Percentiles rank a stretch among this genome's conserved stretches.
phyloP scores from a whole-genome alignment of 2,888 invertebrate genomes.

The Venusia cambrica region DNA sequence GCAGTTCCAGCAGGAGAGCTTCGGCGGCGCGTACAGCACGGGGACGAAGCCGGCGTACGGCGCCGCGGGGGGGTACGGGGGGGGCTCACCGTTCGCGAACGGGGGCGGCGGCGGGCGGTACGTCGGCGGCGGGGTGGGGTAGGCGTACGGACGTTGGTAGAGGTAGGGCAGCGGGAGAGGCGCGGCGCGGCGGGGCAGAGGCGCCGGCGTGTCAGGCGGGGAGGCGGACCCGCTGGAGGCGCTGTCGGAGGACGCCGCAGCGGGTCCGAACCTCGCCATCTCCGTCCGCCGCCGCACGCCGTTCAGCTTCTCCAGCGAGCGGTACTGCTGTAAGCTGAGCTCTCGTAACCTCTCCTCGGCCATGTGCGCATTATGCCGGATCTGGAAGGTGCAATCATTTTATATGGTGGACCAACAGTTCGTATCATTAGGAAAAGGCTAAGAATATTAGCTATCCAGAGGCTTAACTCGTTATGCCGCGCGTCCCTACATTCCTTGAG shows the following conservation, averaged over 20 bases:
- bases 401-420: too few relatives aligned
- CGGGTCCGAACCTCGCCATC: too few relatives aligned
- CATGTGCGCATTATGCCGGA: slow-evolving; percentile 76
- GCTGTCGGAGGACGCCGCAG: slow-evolving; percentile 69
- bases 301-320: slow-evolving; percentile 80
- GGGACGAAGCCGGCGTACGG: slow-evolving; percentile 72
- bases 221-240: slow-evolving; percentile 68
- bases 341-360: slow-evolving; percentile 84
- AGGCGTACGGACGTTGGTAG: slow-evolving; percentile 64
- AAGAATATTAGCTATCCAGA: too few relatives aligned
- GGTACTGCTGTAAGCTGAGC: slow-evolving; percentile 76
- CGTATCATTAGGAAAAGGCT: too few relatives aligned
- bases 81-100: slow-evolving; percentile 72
- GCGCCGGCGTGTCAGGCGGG: slow-evolving; percentile 66
- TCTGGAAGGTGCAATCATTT: slow-evolving; percentile 59
- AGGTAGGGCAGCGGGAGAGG: slow-evolving; percentile 55
- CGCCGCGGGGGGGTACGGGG: slow-evolving; percentile 66
- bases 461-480: too few relatives aligned
- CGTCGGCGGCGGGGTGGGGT: slow-evolving; percentile 64
- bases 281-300: slow-evolving; percentile 77
- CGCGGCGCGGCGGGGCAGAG: slow-evolving; percentile 45
- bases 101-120: slow-evolving; percentile 68
- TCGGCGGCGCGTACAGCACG: slow-evolving; percentile 81
- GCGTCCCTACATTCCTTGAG: too few relatives aligned
- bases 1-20: slow-evolving; percentile 95